These are phyloP conservation scores for Chlamydotis undulata DNA, from an alignment of 2,113 vertebrate species.

Conservation along the genomic window DNA sequence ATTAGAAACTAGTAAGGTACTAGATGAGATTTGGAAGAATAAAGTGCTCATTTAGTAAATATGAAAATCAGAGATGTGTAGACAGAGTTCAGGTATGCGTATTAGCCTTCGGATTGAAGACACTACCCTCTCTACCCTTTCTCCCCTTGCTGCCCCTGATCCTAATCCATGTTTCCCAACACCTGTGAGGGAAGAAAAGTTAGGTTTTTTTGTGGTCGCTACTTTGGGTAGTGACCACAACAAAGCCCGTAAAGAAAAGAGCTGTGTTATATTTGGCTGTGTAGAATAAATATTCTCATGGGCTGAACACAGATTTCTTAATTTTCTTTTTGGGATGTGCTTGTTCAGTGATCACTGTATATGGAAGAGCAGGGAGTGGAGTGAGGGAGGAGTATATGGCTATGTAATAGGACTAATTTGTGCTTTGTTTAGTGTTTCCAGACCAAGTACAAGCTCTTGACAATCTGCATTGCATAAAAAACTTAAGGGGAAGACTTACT, in stretches of 20 bases:
- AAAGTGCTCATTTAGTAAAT: not conserved
- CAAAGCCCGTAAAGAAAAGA: not conserved
- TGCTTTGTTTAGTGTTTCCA: not conserved
- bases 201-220: not conserved
- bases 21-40: too few relatives aligned
- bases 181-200: not conserved
- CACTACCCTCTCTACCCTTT: not conserved
- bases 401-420: not conserved
- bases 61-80: accelerated
- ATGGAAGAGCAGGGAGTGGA: not conserved
- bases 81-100: not conserved
- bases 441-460: not conserved
- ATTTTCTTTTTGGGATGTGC: not conserved
- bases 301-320: not conserved
- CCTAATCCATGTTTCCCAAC: not conserved
- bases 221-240: not conserved
- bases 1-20: not conserved
- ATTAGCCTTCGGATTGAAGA: not conserved
- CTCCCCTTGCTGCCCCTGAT: accelerated
- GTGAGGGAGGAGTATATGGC: not conserved
- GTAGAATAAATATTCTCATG: not conserved
- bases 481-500: not conserved
- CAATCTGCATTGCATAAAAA: not conserved
- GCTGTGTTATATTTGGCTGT: not conserved
- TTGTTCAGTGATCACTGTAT: not conserved